A percentile compares a stretch with the other conserved stretches of the same genome.
phyloP scores from a whole-genome alignment of 2,113 vertebrate species.

The Mobula birostris region DNA sequence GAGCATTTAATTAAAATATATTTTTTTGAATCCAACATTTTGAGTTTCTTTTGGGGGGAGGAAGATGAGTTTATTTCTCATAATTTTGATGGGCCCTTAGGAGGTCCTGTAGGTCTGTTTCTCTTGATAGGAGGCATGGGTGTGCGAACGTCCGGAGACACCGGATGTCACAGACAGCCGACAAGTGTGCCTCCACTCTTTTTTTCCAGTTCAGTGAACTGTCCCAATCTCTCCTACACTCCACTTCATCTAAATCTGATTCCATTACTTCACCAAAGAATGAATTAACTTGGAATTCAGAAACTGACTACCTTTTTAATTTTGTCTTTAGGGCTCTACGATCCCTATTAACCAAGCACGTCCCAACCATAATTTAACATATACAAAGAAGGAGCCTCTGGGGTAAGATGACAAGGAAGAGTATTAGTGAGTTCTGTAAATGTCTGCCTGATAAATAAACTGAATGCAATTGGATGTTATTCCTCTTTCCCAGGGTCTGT shows the following conservation, averaged over 20 bases:
- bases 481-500: conserved; percentile 56
- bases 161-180: background rate
- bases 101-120: background rate
- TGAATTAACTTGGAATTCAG: background rate
- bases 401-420: conserved; percentile 54
- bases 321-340: conserved; percentile 60
- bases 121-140: background rate
- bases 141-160: background rate
- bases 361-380: conserved; percentile 71
- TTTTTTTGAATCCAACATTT: background rate
- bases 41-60: background rate
- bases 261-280: background rate
- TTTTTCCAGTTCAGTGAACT: background rate
- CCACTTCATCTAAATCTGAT: background rate
- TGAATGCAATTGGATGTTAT: background rate
- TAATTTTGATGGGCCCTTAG: background rate
- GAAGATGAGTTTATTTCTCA: background rate
- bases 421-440: background rate
- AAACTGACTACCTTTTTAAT: conserved; percentile 23
- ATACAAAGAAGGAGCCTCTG: conserved; percentile 71
- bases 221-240: background rate
- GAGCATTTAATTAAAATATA: background rate
- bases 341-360: conserved; percentile 76
- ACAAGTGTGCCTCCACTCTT: background rate
- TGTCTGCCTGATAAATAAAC: background rate